These are phyloP conservation scores for Seira musarum DNA, from an alignment of 2,888 invertebrate species.

Conservation along the genomic window DNA sequence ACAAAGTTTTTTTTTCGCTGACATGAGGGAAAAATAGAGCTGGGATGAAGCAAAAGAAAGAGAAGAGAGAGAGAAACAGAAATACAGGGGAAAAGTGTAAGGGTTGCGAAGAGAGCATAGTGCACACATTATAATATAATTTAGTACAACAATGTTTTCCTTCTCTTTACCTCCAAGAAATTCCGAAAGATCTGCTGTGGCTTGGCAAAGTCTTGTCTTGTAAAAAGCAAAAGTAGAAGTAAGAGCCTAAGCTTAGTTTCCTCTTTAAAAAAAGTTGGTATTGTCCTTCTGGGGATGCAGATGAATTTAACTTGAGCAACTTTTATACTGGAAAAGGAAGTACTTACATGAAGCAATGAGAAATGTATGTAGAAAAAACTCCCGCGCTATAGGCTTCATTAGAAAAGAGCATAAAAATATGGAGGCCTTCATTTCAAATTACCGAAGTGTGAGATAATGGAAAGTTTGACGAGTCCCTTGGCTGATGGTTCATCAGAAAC, in stretches of 20 bases:
- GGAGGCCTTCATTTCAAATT: not conserved
- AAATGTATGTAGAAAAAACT: slow-evolving; percentile 12
- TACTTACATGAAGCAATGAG: not conserved
- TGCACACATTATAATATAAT: slow-evolving; percentile 31
- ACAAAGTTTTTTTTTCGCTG: slow-evolving; percentile 45
- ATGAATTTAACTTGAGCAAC: slow-evolving; percentile 14
- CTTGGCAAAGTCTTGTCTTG: too few relatives aligned
- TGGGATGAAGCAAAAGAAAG: too few relatives aligned
- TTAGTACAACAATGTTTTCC: not conserved
- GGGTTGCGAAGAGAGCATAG: slow-evolving; percentile 23
- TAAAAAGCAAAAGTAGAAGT: too few relatives aligned
- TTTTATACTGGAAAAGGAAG: not conserved
- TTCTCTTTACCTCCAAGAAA: not conserved
- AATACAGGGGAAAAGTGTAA: not conserved
- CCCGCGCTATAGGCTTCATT: not conserved
- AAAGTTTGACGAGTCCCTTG: not conserved
- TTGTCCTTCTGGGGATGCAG: slow-evolving; percentile 55
- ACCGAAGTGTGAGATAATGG: not conserved
- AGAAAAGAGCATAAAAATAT: not conserved
- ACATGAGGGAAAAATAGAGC: slow-evolving; percentile 33
- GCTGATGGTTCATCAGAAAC: not conserved
- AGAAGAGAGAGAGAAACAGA: not conserved
- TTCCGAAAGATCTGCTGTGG: not conserved
- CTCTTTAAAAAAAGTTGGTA: slow-evolving; percentile 33
- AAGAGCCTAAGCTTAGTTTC: too few relatives aligned